These are phyloP conservation scores for Gorsachius magnificus DNA, from an alignment of 2,797 vertebrate species.

Conservation along the genomic window DNA sequence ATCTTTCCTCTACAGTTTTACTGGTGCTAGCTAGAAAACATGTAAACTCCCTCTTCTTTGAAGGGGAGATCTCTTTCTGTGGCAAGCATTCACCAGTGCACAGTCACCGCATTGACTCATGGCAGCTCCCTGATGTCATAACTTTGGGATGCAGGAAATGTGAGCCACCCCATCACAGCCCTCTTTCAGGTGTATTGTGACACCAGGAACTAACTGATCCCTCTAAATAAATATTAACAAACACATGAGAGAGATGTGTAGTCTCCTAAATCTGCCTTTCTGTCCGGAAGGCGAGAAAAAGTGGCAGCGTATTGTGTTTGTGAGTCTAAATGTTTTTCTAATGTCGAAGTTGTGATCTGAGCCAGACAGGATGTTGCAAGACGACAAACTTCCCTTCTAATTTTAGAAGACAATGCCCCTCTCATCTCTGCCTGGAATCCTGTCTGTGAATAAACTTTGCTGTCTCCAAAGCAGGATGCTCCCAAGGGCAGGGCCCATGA, in stretches of 20 bases:
- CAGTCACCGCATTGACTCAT: not conserved
- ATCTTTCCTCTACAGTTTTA: not conserved
- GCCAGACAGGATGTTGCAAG: not conserved
- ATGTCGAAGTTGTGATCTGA: not conserved
- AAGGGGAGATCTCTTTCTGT: not conserved
- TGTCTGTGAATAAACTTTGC: not conserved
- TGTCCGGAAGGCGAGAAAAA: not conserved
- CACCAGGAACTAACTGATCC: not conserved
- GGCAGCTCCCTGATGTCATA: not conserved
- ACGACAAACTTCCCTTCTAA: not conserved
- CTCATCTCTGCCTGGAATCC: not conserved
- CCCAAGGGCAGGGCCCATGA: not conserved
- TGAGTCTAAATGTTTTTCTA: not conserved
- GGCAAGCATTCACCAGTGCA: not conserved
- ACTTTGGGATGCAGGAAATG: not conserved
- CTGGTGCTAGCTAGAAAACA: not conserved
- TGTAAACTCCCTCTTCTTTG: not conserved
- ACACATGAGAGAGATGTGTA: not conserved
- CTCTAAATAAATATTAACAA: not conserved
- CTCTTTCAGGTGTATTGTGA: not conserved
- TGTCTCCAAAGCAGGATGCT: not conserved
- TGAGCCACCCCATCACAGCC: not conserved
- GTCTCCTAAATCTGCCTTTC: not conserved
- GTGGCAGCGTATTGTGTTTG: not conserved
- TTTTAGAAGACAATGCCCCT: not conserved